Percentiles rank a stretch among this genome's conserved stretches.
These are phyloP conservation scores for Montipora sp. DNA, from an alignment of 64 coral and sea anemone genomes.

Conservation along the genomic window DNA sequence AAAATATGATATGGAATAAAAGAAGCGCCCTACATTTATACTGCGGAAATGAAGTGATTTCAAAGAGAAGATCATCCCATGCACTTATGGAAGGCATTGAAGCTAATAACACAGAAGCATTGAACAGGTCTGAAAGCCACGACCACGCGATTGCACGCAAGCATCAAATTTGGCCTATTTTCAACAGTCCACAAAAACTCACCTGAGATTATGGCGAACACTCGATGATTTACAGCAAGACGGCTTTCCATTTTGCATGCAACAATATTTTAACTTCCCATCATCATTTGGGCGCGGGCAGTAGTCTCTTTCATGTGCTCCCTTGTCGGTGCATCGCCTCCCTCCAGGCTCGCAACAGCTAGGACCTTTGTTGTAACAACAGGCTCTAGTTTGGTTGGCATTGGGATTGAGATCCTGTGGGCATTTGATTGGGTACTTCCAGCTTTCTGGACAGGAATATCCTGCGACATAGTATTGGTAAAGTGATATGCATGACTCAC, in stretches of 20 bases:
- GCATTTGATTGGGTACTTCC: slow-evolving; percentile 66
- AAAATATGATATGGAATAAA: no score
- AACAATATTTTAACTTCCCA: slow-evolving; percentile 41
- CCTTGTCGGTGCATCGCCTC: slow-evolving; percentile 33
- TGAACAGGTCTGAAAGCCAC: no score
- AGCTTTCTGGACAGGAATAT: slow-evolving; percentile 42
- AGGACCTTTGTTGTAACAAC: slow-evolving; percentile 63
- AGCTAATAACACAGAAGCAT: no score
- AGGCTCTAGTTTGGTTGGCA: background rate
- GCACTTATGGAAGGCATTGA: no score
- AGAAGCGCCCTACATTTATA: no score
- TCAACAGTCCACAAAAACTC: background rate
- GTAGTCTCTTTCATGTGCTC: slow-evolving; percentile 49
- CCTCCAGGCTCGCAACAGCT: slow-evolving; percentile 49
- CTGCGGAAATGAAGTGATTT: no score
- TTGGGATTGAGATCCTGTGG: slow-evolving; percentile 1
- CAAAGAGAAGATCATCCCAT: no score
- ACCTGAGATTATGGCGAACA: background rate
- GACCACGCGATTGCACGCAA: no score
- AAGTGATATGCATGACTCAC: no score
- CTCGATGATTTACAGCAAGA: slow-evolving; percentile 43
- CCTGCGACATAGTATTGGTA: background rate
- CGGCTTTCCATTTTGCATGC: slow-evolving; percentile 15
- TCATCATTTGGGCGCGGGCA: slow-evolving; percentile 58
- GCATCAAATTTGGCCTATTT: background rate